Conservation (phyloP, 30 jellyfish, hydroid and myxozoan genomes). For the Clytia hemisphaerica region DNA sequence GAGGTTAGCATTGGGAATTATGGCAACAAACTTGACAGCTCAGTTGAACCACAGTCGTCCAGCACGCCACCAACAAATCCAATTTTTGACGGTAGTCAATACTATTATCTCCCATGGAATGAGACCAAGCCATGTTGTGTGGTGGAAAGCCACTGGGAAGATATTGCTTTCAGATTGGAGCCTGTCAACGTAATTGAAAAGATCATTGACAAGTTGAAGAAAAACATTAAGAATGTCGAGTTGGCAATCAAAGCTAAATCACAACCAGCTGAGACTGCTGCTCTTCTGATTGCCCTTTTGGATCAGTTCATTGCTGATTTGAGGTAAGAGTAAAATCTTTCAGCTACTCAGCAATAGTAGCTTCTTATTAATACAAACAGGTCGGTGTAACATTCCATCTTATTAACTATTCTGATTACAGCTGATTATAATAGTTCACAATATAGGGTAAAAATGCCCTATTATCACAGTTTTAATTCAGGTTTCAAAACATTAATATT, state of each 20-base stretch:
- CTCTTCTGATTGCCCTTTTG: constrained; percentile 75
- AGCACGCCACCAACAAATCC: constrained; percentile 97
- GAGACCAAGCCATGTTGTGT: constrained; percentile 95
- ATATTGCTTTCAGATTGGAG: constrained; percentile 71
- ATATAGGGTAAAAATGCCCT: too few species aligned
- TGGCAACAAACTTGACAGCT: constrained; percentile 86
- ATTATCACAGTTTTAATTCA: too few species aligned
- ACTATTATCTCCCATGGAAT: constrained; percentile 91
- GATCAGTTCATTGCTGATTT: constrained; percentile 85
- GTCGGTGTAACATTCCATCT: too few species aligned
- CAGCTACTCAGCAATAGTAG: too few species aligned
- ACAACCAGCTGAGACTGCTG: constrained; percentile 88
- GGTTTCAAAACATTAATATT: too few species aligned
- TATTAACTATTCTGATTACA: too few species aligned
- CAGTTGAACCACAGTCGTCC: constrained; percentile 95
- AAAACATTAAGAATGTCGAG: constrained; percentile 76
- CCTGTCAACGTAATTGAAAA: constrained; percentile 66
- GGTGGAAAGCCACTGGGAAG: constrained; percentile 97
- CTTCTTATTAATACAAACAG: too few species aligned
- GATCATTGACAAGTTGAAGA: constrained; percentile 58
- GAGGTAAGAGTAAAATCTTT: constrained; percentile 72
- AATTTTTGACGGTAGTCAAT: constrained; percentile 83
- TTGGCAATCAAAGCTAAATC: constrained; percentile 80
- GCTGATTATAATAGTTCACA: too few species aligned
- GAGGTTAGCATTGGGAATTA: constrained; percentile 96